Percentiles rank a stretch among this genome's conserved stretches.
Conservation (phyloP, 2,797 vertebrate genomes). For the Chromobotia macracanthus region DNA sequence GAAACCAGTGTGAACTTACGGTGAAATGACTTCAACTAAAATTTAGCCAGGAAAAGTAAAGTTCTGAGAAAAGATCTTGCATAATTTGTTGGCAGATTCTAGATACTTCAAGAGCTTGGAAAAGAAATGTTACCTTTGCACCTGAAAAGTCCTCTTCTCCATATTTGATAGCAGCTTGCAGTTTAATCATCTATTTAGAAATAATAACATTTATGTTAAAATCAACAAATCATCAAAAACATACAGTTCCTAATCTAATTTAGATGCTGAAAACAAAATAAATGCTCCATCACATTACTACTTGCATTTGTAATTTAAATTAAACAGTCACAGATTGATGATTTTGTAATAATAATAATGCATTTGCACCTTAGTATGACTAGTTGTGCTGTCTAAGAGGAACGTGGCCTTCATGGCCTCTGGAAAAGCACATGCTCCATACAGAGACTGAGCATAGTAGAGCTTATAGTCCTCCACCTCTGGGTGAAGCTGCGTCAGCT, state of each 20-base stretch:
- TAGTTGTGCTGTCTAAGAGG: constrained; percentile 81
- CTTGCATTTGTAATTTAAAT: not conserved
- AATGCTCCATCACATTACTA: not conserved
- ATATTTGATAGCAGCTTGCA: constrained; percentile 89
- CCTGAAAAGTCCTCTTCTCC: constrained; percentile 89
- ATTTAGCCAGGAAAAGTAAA: no score
- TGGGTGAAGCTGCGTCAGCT: constrained; percentile 87
- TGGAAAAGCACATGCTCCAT: constrained; percentile 85
- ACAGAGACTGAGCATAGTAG: constrained; percentile 90
- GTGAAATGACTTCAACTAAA: no score
- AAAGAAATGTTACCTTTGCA: constrained; percentile 76
- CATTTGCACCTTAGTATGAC: constrained; percentile 77
- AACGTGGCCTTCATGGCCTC: constrained; percentile 87
- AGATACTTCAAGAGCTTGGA: not conserved
- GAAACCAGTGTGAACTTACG: no score
- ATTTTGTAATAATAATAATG: constrained; percentile 60
- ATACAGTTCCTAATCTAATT: not conserved
- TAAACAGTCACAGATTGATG: not conserved
- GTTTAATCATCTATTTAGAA: constrained; percentile 79
- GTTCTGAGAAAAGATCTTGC: no score
- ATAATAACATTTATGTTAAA: no score
- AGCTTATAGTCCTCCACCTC: constrained; percentile 91
- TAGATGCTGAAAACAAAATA: not conserved
- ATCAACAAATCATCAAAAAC: no score
- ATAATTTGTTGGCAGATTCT: not conserved